Evolutionary conservation across 2,113 vertebrate genomes (phyloP), one percentile per base, ranked within the genome.

Genomic region (Limanda limanda): DNA sequence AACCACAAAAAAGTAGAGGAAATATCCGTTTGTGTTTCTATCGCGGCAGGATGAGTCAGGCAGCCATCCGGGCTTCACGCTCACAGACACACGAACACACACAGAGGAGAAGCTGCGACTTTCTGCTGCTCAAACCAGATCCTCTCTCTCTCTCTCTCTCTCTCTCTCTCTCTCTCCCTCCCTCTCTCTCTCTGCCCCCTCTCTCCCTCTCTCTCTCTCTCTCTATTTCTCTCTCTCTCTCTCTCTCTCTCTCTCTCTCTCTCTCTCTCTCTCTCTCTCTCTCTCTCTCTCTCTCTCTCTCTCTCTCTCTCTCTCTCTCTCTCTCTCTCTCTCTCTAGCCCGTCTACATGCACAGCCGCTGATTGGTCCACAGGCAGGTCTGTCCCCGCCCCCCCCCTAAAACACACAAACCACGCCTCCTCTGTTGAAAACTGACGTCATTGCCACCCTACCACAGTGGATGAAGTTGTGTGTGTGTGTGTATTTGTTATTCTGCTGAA

Each of bases 21-120:
- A 83, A 88, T 79, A 94, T 93, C 93, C 93, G 84, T 63, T 79
- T 3, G 40, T 12, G 40, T 57, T 76, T 73, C 31, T 31, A 25
- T 65, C 17, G 78, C 78, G 21, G 71, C 69, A 13, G 61, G 13
- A 24, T 20, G 14, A 73, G 55, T 87, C 75, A 91, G 65, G 37
- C 24, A 47, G 82, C 87, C 90, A 92, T 93, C 54, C 81, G 69
- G 45, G 40, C 23, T 20, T n/a, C 67, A 11, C 54, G 6, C 37
- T 6, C n/a, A 23, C 1, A 61, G 18, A 70, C 51, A 52, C 51
- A 52, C 51, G 68, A 78, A 58, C 62, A 24, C 37, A 20, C 60
- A 23, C 57, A 48, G 27, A 42, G 40, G 61, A 57, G 67, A 69
- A 3, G 24, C 72, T 68, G 18, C 20, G 51, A 18, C 15, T 12